Evolutionary conservation across 2,888 invertebrate genomes (phyloP), one percentile per base, ranked within the genome.

Genomic region (Sycophila texana): DNA sequence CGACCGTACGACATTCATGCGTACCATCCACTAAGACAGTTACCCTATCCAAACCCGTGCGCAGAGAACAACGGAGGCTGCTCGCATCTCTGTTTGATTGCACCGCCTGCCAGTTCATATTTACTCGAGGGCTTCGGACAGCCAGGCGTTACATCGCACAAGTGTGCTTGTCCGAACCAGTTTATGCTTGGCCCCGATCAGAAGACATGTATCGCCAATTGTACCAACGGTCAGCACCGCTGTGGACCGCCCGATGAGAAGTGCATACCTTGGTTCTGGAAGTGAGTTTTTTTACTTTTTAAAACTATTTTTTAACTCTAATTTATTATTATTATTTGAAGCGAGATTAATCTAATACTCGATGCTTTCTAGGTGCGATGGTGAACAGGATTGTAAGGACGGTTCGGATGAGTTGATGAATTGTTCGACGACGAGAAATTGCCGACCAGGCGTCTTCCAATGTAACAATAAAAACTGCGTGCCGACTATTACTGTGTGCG

Each of bases 151-250:
- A 95, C 96, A 0, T 93, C 94, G 0, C 96, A 93, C 89, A 95
- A 94, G 82, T 99, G 99, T 88, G 95, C 95, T 1, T 99, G 99
- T 90, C 99, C 99, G 0, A 98, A 99, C 90, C 97, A 98, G 87
- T 99, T 97, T 91, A 94, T 95, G 84, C 90, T 98, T 73, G 93
- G 95, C 0, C 91, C 94, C 65, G 96, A 98, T 88, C 94, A 94
- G 84, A 96, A 95, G 88, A 98, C 96, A 0, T 99, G 99, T 88
- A 94, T 96, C 70, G 96, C 98, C 0, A 99, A 99, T 91, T 99
- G 99, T 89, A 98, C 98, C 0, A 92, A 93, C 55, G 97, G 96
- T 0, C 97, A 97, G 90, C 95, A 98, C 92, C 92, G 93, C 4
- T 95, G 95, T 85, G 94, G 94, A 63, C 93, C 94, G 84, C 90